Percentiles rank a stretch among this genome's conserved stretches.
Conservation (phyloP, 2,797 vertebrate species). For the Chloroceryle inda region DNA sequence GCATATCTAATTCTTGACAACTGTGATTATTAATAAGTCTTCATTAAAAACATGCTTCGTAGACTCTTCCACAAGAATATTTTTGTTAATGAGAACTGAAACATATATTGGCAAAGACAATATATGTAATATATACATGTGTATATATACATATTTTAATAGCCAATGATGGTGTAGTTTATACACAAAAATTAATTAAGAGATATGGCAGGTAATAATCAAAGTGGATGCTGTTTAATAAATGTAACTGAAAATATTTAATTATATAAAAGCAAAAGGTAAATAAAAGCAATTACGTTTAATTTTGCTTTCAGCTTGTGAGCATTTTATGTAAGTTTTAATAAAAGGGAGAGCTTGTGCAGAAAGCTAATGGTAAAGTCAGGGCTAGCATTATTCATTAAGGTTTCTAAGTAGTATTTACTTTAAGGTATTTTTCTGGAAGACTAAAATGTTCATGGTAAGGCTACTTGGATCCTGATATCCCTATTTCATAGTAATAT, state of each 20-base stretch:
- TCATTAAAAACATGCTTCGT: conserved; percentile 75
- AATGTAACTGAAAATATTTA: conserved; percentile 82
- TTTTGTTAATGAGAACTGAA: conserved; percentile 80
- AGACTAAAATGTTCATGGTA: conserved; percentile 34
- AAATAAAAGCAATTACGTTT: conserved; percentile 83
- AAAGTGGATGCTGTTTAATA: conserved; percentile 73
- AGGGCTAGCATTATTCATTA: conserved; percentile 59
- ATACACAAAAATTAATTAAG: conserved; percentile 70
- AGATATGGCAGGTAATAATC: conserved; percentile 78
- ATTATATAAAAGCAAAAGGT: conserved; percentile 81
- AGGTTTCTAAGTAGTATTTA: conserved; percentile 67
- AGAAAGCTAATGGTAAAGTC: conserved; percentile 70
- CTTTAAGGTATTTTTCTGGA: conserved; percentile 54
- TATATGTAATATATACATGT: conserved; percentile 61
- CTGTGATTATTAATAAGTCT: conserved; percentile 81
- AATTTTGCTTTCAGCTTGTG: conserved; percentile 69
- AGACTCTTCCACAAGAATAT: conserved; percentile 76
- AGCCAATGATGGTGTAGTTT: conserved; percentile 72
- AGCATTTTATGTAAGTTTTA: conserved; percentile 54
- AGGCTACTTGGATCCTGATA: conserved; percentile 40
- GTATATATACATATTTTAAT: conserved; percentile 48
- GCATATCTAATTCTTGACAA: conserved; percentile 81
- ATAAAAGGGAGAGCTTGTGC: conserved; percentile 41
- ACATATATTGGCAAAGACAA: conserved; percentile 74
- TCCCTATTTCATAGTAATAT: conserved; percentile 43